Base-by-base conservation (phyloP, 2,113 vertebrate species). In the Drymodes brunneopygia region DNA sequence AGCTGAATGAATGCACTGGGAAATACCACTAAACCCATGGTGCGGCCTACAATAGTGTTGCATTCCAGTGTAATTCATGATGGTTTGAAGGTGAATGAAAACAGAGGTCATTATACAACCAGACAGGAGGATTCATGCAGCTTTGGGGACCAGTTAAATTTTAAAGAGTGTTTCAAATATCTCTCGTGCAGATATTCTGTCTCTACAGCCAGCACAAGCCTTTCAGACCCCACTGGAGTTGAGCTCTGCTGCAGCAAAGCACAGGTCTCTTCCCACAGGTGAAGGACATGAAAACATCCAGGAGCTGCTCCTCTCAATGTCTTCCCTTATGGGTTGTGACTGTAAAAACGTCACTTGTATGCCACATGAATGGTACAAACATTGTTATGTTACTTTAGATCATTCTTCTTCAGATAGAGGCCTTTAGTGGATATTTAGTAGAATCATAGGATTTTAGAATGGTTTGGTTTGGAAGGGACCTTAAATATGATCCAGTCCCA, bases 351-450 rank as follows among this genome's bases (percentile, higher is more conserved):
- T 48, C 18, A 12, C 24, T 50, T 87, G 5, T 13, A 40, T 12
- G 36, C 58, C 4, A 0, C 13, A 4, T 1, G 4, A 6, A 18
- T 58, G 56, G 12, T 22, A 12, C 4, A 5, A 19, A 12, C 3
- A 38, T 14, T 10, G 5, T 11, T 62, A 4, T 20, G 7, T 60
- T 65, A 24, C 27, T 77, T 56, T 56, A 67, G 50, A 38, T 8
- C 5, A 21, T 38, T 83, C 20, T 70, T 79, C 44, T 81, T 86
- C 87, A 70, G 6, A 23, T 2, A 44, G 24, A 73, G 31, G 15
- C 12, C 15, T 73, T 73, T 10, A 65, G 28, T 14, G 45, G 15
- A 27, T 84, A 66, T 57, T 47, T 15, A 36, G 67, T 4, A 29
- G 51, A 58, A 36, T 16, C 12, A 16, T 5, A 24, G 51, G 17